Evolutionary conservation across 2,888 invertebrate species (phyloP).

Genomic region (Drosophila putrida): DNA sequence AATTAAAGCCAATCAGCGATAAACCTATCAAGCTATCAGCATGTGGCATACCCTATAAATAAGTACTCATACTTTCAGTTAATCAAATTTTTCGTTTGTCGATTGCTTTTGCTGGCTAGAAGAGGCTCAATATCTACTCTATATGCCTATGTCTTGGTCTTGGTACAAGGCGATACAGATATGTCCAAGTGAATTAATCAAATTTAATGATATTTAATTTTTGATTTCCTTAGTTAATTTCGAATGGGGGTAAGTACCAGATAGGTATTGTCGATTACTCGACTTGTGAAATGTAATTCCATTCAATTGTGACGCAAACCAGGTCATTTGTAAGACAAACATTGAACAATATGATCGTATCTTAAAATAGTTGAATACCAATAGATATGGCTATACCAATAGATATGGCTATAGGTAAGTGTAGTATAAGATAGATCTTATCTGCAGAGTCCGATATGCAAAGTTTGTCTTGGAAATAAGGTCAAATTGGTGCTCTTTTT

Average conservation of each 20-base stretch:
- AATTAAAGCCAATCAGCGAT: conserved; percentile 81
- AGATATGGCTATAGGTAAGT: conserved; percentile 7
- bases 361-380: conserved; percentile 1
- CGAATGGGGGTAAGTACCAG: conserved; percentile 21
- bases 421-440: conserved; percentile 12
- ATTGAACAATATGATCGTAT: conserved; percentile 27
- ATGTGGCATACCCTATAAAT: conserved; percentile 62
- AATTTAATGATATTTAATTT: conserved; percentile 81
- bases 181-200: conserved; percentile 76
- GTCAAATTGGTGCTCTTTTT: conserved; percentile 11
- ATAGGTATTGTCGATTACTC: conserved; percentile 32
- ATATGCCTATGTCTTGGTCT: not conserved
- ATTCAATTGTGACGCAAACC: conserved; percentile 38
- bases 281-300: conserved; percentile 57
- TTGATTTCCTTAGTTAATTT: conserved; percentile 39
- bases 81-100: conserved; percentile 65
- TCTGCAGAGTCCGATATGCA: not conserved
- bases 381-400: not conserved
- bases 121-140: conserved; percentile 4
- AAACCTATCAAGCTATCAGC: conserved; percentile 69
- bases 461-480: conserved; percentile 6
- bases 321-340: conserved; percentile 41
- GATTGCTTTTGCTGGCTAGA: conserved; percentile 16
- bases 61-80: conserved; percentile 38
- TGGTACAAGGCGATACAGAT: conserved; percentile 54